Base-by-base conservation (phyloP, 2,113 vertebrate genomes). In the Zosterops pallidus region DNA sequence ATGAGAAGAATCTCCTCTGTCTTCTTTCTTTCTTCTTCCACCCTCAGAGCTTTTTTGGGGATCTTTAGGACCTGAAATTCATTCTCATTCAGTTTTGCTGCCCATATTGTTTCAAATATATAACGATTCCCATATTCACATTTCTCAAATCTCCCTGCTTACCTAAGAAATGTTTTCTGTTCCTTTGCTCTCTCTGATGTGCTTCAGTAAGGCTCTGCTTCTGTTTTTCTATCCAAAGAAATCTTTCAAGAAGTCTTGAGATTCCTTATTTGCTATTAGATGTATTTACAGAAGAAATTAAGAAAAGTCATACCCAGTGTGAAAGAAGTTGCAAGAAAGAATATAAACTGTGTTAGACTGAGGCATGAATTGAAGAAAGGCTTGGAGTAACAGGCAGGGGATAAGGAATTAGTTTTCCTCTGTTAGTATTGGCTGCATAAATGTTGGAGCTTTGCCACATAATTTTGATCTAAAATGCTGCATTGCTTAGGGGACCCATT, bases 321-420 rank as follows among this genome's bases (percentile, higher is more conserved):
- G 72, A 79, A 93, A 90, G 42, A 83, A 86, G 24, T 64, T 78
- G 35, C 49, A 90, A 62, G 62, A 56, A 76, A 71, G 63, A 86
- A 68, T 89, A 35, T 64, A 41, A 86, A 68, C 31, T 86, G 42
- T 80, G 68, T 86, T 82, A 86, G 83, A 64, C 41, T 55, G 72
- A 87, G 78, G 26, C 65, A 20, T 25, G 29, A 84, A 33, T 70
- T 72, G 65, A 57, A 81, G 84, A 83, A 84, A 86, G 41, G 39
- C 80, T 89, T 78, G 56, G 69, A 68, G 47, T 83, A 81, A 42
- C 37, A 81, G 76, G 68, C 60, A 49, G 76, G 89, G 90, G 69
- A 52, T 86, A 42, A 92, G 80, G 77, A 96, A 92, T 94, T 72
- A 71, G 65, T 68, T 90, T 64, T 84, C 29, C 46, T 81, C 72